Percentiles rank a stretch among this genome's conserved stretches.
phyloP scores from a whole-genome alignment of 2,888 invertebrate species.

The Zeuzera pyrina region DNA sequence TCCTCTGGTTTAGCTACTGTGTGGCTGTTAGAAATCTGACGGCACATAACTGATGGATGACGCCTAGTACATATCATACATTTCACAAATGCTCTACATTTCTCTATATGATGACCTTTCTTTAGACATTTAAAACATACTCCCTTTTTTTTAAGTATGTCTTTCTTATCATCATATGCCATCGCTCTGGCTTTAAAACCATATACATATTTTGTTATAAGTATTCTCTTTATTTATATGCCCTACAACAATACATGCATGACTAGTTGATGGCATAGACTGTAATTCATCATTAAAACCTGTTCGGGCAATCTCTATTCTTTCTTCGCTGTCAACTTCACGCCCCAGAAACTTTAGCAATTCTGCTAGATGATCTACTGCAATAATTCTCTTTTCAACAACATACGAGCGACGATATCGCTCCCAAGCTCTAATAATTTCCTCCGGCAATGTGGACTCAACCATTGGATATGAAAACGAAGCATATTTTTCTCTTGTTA shows the following conservation, averaged over 20 bases:
- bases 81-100: slow-evolving; percentile 1
- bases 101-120: not conserved
- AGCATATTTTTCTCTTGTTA: not conserved
- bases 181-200: not conserved
- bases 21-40: no score
- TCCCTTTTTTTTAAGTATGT: slow-evolving; percentile 1
- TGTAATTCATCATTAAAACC: no score
- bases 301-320: not conserved
- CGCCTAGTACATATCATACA: slow-evolving; percentile 2
- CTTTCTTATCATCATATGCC: not conserved
- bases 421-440: not conserved
- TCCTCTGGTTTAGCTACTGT: not conserved
- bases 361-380: no score
- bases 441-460: not conserved
- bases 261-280: not conserved
- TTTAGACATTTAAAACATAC: slow-evolving; percentile 1
- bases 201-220: no score
- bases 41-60: not conserved
- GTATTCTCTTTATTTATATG: no score
- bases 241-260: not conserved
- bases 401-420: not conserved
- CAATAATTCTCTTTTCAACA: no score
- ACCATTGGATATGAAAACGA: not conserved
- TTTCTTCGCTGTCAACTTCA: not conserved
- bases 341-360: not conserved